Evolutionary conservation across 2,113 vertebrate genomes (phyloP).

Genomic region (Cebus imitator): DNA sequence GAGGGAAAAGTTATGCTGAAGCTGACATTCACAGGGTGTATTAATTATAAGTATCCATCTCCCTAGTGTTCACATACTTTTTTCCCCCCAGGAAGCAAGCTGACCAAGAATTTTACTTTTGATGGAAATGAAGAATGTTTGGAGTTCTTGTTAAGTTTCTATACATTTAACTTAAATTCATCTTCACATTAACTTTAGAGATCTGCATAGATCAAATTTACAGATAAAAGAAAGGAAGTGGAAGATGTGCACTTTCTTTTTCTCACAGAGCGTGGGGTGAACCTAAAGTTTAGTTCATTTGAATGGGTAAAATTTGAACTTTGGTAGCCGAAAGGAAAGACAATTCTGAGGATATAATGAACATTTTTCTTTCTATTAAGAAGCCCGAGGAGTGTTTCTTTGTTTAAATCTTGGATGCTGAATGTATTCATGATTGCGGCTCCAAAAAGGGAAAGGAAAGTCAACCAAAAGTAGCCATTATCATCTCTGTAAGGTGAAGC

Average conservation of each 20-base stretch:
- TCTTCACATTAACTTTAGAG: conserved; percentile 52
- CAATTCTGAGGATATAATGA: background rate
- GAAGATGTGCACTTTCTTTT: background rate
- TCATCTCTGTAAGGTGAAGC: background rate
- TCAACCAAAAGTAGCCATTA: background rate
- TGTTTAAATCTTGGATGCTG: conserved; percentile 19
- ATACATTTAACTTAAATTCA: conserved; percentile 61
- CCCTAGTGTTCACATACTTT: conserved; percentile 69
- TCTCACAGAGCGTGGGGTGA: background rate
- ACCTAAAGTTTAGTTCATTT: background rate
- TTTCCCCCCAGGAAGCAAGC: conserved; percentile 71
- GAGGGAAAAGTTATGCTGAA: conserved; percentile 73
- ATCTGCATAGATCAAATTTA: background rate
- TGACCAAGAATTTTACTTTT: conserved; percentile 74
- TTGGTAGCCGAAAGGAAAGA: background rate
- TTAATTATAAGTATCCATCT: conserved; percentile 81
- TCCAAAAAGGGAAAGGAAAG: background rate
- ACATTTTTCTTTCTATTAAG: conserved; percentile 21
- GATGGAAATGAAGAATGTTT: conserved; percentile 74
- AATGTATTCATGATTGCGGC: background rate
- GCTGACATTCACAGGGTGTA: conserved; percentile 76
- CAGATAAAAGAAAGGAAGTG: background rate
- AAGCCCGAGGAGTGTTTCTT: background rate
- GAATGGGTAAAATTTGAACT: background rate
- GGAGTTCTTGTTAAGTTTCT: conserved; percentile 67